phyloP scores from a whole-genome alignment of 2,113 vertebrate species.

The Odobenus rosmarus region DNA sequence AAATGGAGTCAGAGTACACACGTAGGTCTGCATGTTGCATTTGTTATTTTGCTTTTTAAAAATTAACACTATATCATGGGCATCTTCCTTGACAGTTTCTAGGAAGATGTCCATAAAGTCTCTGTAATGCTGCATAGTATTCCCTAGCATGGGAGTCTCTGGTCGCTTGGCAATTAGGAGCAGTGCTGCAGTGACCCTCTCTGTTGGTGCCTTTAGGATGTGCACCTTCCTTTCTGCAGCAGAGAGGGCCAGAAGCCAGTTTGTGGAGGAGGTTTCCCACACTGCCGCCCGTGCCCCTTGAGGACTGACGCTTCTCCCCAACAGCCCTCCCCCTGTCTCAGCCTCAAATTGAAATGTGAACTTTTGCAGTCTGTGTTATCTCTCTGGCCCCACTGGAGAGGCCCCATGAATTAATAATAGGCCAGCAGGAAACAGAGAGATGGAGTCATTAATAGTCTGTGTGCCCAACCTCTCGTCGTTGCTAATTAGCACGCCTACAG shows the following conservation, averaged over 20 bases:
- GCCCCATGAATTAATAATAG: slow-evolving; percentile 85
- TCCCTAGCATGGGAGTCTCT: not conserved
- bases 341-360: slow-evolving; percentile 77
- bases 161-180: not conserved
- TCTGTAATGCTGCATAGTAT: not conserved
- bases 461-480: not conserved
- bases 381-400: slow-evolving; percentile 31
- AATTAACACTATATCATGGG: not conserved
- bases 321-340: not conserved
- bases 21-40: not conserved
- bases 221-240: not conserved
- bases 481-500: slow-evolving; percentile 79
- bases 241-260: not conserved
- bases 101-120: not conserved
- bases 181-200: rapidly evolving
- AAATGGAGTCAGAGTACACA: not conserved
- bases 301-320: not conserved
- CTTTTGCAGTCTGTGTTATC: slow-evolving; percentile 75
- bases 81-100: not conserved
- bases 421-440: slow-evolving; percentile 81
- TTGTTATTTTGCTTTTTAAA: not conserved
- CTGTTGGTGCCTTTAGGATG: rapidly evolving
- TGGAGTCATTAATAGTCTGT: slow-evolving; percentile 75
- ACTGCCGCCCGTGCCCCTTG: rapidly evolving
- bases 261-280: not conserved